Evolutionary conservation across 2,113 vertebrate genomes (phyloP).

Genomic region (Scatophagus argus): DNA sequence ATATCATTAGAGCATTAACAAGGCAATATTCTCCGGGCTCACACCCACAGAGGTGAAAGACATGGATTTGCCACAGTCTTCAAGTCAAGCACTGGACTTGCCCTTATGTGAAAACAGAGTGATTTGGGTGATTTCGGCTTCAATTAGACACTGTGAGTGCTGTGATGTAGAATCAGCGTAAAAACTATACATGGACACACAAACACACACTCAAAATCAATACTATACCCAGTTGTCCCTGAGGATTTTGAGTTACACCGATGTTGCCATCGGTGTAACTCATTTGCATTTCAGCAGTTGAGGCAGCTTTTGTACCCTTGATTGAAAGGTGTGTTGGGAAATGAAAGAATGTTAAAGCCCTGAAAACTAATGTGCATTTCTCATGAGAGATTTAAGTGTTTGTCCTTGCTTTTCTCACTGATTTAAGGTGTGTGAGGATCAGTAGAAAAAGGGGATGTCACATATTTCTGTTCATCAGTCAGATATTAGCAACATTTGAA

Average conservation of each 20-base stretch:
- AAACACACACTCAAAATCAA: slow-evolving; percentile 13
- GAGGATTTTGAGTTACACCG: slow-evolving; percentile 5
- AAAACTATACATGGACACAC: not conserved
- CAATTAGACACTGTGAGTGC: not conserved
- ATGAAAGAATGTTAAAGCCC: not conserved
- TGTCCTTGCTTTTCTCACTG: not conserved
- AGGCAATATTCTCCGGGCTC: slow-evolving; percentile 18
- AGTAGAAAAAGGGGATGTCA: not conserved
- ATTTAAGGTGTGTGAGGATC: not conserved
- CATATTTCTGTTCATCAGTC: not conserved
- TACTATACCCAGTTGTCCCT: not conserved
- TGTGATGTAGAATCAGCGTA: not conserved
- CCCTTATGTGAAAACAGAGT: not conserved
- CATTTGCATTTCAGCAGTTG: slow-evolving; percentile 37
- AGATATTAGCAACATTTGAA: not conserved
- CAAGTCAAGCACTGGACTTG: not conserved
- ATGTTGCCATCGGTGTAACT: not conserved
- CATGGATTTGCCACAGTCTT: not conserved
- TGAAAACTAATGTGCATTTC: not conserved
- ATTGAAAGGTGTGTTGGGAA: not conserved
- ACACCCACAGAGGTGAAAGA: slow-evolving; percentile 22
- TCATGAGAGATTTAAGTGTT: not conserved
- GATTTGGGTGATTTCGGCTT: not conserved
- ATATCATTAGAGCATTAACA: slow-evolving; percentile 51
- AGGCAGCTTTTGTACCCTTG: not conserved